Evolutionary conservation across 2,113 vertebrate species (phyloP).

Genomic region (Lasiurus borealis): DNA sequence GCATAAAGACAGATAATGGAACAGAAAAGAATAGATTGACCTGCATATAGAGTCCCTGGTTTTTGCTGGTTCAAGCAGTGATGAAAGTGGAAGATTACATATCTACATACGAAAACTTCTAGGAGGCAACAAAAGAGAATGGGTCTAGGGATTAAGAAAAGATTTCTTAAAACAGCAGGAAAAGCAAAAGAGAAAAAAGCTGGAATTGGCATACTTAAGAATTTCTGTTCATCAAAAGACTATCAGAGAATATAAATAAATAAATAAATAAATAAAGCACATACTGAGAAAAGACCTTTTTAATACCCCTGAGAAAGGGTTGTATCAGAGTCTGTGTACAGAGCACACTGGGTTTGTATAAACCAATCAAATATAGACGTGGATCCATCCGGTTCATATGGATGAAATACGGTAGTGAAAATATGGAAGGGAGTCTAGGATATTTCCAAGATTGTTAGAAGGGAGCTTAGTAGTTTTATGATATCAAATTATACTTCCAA

Average conservation of each 20-base stretch:
- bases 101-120: not conserved
- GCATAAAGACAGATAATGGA: not conserved
- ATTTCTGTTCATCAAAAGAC: not conserved
- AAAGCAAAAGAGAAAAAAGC: not conserved
- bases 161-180: not conserved
- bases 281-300: not conserved
- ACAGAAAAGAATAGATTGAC: not conserved
- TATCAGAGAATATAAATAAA: not conserved
- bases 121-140: not conserved
- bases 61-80: not conserved
- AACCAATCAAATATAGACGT: accelerated
- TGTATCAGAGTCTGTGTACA: not conserved
- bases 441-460: not conserved
- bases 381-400: not conserved
- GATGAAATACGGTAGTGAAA: not conserved
- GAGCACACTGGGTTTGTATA: not conserved
- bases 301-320: not conserved
- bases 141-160: not conserved
- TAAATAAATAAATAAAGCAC: not conserved
- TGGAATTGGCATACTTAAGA: not conserved
- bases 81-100: not conserved
- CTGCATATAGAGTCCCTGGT: not conserved
- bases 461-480: not conserved
- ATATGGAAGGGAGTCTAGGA: not conserved
- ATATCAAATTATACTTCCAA: not conserved